phyloP scores from a whole-genome alignment of 2,113 vertebrate species.

The Hassar affinis region DNA sequence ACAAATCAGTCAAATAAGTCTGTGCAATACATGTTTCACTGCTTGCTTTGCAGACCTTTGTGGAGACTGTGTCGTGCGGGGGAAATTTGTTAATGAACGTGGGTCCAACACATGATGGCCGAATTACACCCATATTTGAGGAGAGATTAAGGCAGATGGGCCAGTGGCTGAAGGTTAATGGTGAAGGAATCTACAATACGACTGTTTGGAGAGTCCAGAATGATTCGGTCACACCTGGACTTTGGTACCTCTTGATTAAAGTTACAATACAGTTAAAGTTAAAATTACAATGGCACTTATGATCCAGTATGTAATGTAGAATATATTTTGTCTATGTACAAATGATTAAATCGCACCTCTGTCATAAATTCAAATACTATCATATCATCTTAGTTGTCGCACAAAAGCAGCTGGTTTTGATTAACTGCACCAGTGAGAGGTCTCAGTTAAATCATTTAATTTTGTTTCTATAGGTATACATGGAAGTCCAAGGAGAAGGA shows the following conservation, averaged over 20 bases:
- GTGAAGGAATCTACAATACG: slow-evolving; percentile 86
- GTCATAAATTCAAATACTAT: not conserved
- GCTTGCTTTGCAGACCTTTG: slow-evolving; percentile 68
- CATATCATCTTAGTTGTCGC: not conserved
- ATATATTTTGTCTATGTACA: not conserved
- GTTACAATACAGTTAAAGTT: too few species aligned
- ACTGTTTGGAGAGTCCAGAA: slow-evolving; percentile 86
- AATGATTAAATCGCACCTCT: not conserved
- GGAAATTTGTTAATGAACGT: slow-evolving; percentile 94
- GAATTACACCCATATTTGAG: slow-evolving; percentile 83
- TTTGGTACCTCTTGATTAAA: slow-evolving; percentile 77
- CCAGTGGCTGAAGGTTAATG: slow-evolving; percentile 86
- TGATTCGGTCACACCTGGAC: slow-evolving; percentile 71
- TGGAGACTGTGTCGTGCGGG: slow-evolving; percentile 89
- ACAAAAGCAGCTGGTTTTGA: not conserved
- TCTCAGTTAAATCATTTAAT: not conserved
- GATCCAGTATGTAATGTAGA: not conserved
- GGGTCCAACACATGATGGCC: slow-evolving; percentile 86
- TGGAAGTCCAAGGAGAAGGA: slow-evolving; percentile 69
- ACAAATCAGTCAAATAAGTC: not conserved
- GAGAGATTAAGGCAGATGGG: slow-evolving; percentile 90
- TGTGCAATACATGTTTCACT: not conserved
- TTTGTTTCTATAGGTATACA: slow-evolving; percentile 82
- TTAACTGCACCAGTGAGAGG: not conserved
- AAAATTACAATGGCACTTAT: not conserved